Evolutionary conservation across 2,888 invertebrate genomes (phyloP), one percentile per base, ranked within the genome.

Genomic region (Rhogogaster chlorosoma): DNA sequence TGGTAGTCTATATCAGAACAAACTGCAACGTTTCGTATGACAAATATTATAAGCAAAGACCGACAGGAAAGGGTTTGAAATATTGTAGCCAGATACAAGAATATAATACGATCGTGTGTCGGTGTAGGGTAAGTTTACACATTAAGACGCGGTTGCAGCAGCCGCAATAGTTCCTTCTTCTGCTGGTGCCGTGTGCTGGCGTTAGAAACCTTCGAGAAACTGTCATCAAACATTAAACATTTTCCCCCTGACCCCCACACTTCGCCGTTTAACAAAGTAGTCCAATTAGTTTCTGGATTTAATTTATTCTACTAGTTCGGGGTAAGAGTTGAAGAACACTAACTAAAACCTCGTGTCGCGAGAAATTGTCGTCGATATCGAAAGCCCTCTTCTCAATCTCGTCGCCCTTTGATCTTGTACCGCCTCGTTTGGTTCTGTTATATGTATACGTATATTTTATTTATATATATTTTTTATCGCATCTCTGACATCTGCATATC

Each of bases 241-340:
- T 32, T 32, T 32, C 32, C 18, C 32, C 3, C 29, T 32, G 1
- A 12, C 12, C 32, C 18, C 29, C 26, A 1, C 3, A 61, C 10
- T 67, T n/a, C n/a, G 7, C 6, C 32, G 26, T 32, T 26, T 32
- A 77, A 77, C 77, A 77, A 77, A 77, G 32, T 77, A 15, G 77
- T 77, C 77, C 49, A 77, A 77, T 77, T 77, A 77, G 77, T 77
- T 53, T 77, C 49, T 26, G 6, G 53, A 77, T 45, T 77, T 53
- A 53, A 77, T 77, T 77, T 77, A 77, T 75, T 75, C 45, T 26
- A 45, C 26, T 75, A 45, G 75, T 42, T 38, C 75, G 45, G 75
- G 45, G 38, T 18, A 18, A 29, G n/a, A 36, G n/a, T 9, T 2
- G 36, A 73, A 42, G 38, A n/a, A 71, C 36, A 45, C 18, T 45